These are phyloP conservation scores for Dicerorhinus sumatrensis DNA, from an alignment of 2,113 vertebrate species.

Conservation along the genomic window DNA sequence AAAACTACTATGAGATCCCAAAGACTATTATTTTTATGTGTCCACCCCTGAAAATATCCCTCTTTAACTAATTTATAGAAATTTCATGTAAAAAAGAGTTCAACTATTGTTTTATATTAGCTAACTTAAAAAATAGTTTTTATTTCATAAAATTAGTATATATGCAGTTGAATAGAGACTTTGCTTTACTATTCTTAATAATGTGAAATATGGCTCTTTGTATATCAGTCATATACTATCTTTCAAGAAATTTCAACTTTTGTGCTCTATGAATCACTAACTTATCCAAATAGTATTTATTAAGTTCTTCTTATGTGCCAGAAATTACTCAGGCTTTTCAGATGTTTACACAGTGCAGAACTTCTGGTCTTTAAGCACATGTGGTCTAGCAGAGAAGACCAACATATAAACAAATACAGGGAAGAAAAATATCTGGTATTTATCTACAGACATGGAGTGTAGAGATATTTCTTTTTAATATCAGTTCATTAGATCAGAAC, in stretches of 20 bases:
- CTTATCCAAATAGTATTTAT: not conserved
- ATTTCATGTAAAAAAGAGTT: not conserved
- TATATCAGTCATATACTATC: not conserved
- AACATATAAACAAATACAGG: not conserved
- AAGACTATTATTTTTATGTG: not conserved
- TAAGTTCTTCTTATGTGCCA: not conserved
- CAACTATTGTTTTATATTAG: not conserved
- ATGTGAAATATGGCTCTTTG: not conserved
- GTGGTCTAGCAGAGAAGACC: not conserved
- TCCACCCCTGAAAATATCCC: not conserved
- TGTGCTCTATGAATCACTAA: not conserved
- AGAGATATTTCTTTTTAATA: too few relatives aligned
- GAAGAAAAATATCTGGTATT: not conserved
- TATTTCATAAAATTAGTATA: not conserved
- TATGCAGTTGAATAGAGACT: not conserved
- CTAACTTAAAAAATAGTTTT: not conserved
- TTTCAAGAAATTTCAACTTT: conserved; percentile 25
- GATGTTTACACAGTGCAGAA: not conserved
- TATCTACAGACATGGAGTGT: not conserved
- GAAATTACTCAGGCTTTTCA: not conserved
- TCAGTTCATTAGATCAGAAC: not conserved
- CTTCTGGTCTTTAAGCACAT: not conserved
- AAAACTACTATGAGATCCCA: not conserved
- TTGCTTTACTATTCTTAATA: not conserved
- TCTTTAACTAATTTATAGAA: not conserved